A percentile compares a stretch with the other conserved stretches of the same genome.
Evolutionary conservation across 2,888 invertebrate species (phyloP).

Genomic region (Pyrrhosoma nymphula): DNA sequence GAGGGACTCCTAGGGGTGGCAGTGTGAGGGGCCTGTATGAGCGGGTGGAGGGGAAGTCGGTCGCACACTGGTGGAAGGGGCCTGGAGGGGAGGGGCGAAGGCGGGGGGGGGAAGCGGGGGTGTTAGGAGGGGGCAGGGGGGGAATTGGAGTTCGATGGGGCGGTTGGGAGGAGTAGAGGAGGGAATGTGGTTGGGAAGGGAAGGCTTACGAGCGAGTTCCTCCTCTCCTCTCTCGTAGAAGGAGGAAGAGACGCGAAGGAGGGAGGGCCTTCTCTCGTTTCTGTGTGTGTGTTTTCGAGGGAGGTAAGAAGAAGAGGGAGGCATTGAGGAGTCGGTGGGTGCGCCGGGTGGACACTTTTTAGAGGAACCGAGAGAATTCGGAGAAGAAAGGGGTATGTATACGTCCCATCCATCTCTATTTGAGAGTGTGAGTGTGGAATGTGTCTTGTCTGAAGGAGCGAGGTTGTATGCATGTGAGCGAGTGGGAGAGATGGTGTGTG

Average conservation of each 20-base stretch:
- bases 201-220: constrained; percentile 57
- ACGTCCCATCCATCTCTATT: constrained; percentile 46
- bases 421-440: constrained; percentile 11
- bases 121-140: constrained; percentile 71
- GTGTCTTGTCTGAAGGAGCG: neutral
- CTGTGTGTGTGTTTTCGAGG: constrained; percentile 43
- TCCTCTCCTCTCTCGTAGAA: neutral
- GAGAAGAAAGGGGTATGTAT: constrained; percentile 45
- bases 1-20: constrained; percentile 68
- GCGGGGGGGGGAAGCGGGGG: constrained; percentile 71
- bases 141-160: constrained; percentile 75
- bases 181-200: constrained; percentile 67
- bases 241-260: constrained; percentile 52
- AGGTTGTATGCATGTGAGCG: neutral
- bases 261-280: constrained; percentile 28
- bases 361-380: constrained; percentile 35
- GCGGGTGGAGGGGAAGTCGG: constrained; percentile 74
- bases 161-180: constrained; percentile 74
- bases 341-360: constrained; percentile 49
- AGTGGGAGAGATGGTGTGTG: constrained; percentile 68
- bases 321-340: constrained; percentile 52
- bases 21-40: constrained; percentile 71
- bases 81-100: constrained; percentile 26
- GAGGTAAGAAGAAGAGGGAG: constrained; percentile 19
- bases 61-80: constrained; percentile 77